A percentile compares a stretch with the other conserved stretches of the same genome.
phyloP scores from a whole-genome alignment of 1,140 invertebrate genomes.

The Triops longicaudatus region DNA sequence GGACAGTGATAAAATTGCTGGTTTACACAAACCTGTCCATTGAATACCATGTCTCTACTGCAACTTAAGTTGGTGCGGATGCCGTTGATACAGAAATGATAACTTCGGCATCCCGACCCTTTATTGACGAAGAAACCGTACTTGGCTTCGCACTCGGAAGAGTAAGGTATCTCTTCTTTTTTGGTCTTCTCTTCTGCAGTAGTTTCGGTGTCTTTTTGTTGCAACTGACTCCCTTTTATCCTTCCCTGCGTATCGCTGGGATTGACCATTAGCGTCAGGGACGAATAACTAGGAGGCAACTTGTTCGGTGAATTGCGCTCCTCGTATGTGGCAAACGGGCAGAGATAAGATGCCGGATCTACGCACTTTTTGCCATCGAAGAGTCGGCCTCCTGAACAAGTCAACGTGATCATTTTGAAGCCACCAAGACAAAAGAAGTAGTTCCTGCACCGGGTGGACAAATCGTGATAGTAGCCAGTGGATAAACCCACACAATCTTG shows the following conservation, averaged over 20 bases:
- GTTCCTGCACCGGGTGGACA: conserved; percentile 45
- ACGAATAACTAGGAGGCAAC: neutral
- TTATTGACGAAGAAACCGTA: conserved; percentile 41
- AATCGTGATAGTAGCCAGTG: conserved; percentile 48
- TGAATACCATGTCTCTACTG: conserved; percentile 40
- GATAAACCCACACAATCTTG: conserved; percentile 43
- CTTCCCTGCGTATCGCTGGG: neutral
- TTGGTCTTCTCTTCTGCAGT: neutral
- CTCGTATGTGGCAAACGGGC: conserved; percentile 26
- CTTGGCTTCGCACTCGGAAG: conserved; percentile 21
- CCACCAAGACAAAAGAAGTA: conserved; percentile 49
- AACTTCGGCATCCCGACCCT: conserved; percentile 42
- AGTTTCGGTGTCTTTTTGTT: neutral
- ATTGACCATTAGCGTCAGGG: neutral
- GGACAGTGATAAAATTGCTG: conserved; percentile 43
- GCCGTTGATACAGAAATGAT: conserved; percentile 44
- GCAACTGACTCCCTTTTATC: neutral
- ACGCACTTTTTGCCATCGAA: conserved; percentile 48
- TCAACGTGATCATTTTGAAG: conserved; percentile 45
- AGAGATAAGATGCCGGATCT: conserved; percentile 33
- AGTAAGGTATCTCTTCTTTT: neutral
- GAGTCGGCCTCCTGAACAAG: conserved; percentile 46
- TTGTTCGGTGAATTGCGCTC: neutral
- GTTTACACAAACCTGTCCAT: conserved; percentile 47
- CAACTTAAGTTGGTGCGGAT: conserved; percentile 41